These are phyloP conservation scores for Sebastes paucispinis DNA, from an alignment of 2,797 vertebrate genomes.

Conservation along the genomic window DNA sequence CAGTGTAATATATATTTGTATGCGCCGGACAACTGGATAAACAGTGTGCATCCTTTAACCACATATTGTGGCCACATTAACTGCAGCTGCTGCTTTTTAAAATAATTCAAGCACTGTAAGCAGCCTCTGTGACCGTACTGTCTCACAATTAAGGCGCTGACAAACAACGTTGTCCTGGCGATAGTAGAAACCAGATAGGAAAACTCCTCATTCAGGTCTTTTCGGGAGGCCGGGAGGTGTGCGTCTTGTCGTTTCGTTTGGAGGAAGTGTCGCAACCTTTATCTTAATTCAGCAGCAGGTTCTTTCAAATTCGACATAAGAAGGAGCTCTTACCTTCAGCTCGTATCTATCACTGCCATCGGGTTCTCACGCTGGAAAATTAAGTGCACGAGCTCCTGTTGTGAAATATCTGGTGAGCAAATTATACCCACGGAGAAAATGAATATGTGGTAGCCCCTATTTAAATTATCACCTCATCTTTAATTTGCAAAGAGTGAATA, in stretches of 20 bases:
- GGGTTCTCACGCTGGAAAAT: not conserved
- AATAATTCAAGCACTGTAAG: not conserved
- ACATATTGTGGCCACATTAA: not conserved
- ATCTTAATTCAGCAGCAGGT: not conserved
- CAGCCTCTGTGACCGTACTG: not conserved
- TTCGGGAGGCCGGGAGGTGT: not conserved
- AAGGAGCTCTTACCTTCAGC: not conserved
- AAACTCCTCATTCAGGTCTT: not conserved
- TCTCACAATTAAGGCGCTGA: not conserved
- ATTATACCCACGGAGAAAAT: not conserved
- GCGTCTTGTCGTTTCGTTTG: not conserved
- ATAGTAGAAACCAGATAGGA: not conserved
- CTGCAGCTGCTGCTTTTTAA: not conserved
- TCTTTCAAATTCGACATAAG: not conserved
- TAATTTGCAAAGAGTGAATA: not conserved
- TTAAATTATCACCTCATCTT: slow-evolving; percentile 4
- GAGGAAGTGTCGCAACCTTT: not conserved
- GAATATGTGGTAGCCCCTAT: not conserved
- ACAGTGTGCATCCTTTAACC: not conserved
- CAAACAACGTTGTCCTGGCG: not conserved
- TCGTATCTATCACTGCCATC: not conserved
- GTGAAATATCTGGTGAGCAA: slow-evolving; percentile 14
- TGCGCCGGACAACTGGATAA: not conserved
- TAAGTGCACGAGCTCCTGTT: not conserved
- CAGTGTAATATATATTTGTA: not conserved